Base-by-base conservation (phyloP, 1,140 invertebrate genomes). In the Tetragnatha versicolor region DNA sequence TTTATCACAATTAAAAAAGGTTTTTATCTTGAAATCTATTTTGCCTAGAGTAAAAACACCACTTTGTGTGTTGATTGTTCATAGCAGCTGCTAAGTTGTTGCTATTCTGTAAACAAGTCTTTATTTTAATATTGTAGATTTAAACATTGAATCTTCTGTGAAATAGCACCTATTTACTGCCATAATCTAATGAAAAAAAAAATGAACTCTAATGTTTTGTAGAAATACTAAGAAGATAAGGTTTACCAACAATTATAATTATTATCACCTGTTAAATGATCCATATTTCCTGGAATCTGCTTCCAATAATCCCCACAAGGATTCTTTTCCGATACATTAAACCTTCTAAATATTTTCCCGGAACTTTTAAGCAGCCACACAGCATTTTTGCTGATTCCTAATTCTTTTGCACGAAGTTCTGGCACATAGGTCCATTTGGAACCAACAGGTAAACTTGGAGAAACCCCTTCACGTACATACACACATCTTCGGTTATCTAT, bases 281-380 rank as follows among this genome's bases (percentile, higher is more conserved):
- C 70, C 78, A 87, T 84, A 55, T 76, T 82, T 6, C 88, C 88
- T 53, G 88, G 88, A 45, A 89, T 84, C 83, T 86, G 86, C 79
- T 87, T 86, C 89, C 89, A 90, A 79, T 87, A 88, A 81, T 89
- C 87, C 27, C 89, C 89, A 72, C 86, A 86, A 70, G 85, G 86
- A 82, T 89, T 89, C 25, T 84, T 86, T 31, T 84, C 80, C 2
- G 86, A 83, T 29, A 90, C 86, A 17, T 88, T 88, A 82, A 85
- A 84, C 55, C 89, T 82, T 79, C 86, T 84, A 77, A 86, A 88
- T 39, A 90, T 84, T 79, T 87, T 85, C 42, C 88, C 88, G 72
- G 84, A 83, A 0, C 84, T 81, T 35, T 86, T 86, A 5, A 90
- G 77, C 0, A 88, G 88, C 87, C 87, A 89, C 5, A 89, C 89